These are phyloP conservation scores for Chondrilla cf. caribensis DNA, from an alignment of 37 sponge, comb jelly and placozoan species.

Conservation along the genomic window DNA sequence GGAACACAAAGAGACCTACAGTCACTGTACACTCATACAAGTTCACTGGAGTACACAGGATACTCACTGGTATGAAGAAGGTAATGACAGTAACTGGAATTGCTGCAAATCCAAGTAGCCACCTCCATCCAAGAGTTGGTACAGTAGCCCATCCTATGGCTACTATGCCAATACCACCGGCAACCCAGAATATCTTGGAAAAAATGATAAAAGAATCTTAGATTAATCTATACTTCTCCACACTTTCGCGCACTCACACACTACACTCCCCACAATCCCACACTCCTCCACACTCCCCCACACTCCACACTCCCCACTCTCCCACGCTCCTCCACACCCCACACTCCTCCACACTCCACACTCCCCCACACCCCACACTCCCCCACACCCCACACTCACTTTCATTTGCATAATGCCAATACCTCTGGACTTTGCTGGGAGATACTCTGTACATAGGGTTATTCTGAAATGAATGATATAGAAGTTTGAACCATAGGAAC, in stretches of 20 bases:
- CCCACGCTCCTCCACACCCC: too few species aligned
- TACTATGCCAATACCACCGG: slow-evolving; percentile 47
- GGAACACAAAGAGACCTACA: background rate
- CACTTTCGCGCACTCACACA: too few species aligned
- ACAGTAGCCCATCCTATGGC: slow-evolving; percentile 36
- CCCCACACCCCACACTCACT: background rate
- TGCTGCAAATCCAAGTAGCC: slow-evolving; percentile 23
- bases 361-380: too few species aligned
- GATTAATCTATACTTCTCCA: too few species aligned
- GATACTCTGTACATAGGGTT: slow-evolving; percentile 58
- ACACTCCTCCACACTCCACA: background rate
- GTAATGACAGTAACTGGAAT: slow-evolving; percentile 36
- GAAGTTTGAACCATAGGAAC: too few species aligned
- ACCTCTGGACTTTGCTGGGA: slow-evolving; percentile 41
- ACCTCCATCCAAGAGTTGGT: slow-evolving; percentile 20
- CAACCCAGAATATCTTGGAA: slow-evolving; percentile 44
- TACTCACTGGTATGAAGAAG: slow-evolving; percentile 37
- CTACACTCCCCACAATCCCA: background rate
- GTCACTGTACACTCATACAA: too few species aligned
- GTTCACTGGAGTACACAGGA: too few species aligned
- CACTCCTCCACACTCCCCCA: too few species aligned
- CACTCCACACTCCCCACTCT: too few species aligned
- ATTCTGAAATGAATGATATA: slow-evolving; percentile 15
- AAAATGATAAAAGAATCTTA: too few species aligned
- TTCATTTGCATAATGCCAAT: background rate